Evolutionary conservation across 2,113 vertebrate species (phyloP).

Genomic region (Seriola dumerili): DNA sequence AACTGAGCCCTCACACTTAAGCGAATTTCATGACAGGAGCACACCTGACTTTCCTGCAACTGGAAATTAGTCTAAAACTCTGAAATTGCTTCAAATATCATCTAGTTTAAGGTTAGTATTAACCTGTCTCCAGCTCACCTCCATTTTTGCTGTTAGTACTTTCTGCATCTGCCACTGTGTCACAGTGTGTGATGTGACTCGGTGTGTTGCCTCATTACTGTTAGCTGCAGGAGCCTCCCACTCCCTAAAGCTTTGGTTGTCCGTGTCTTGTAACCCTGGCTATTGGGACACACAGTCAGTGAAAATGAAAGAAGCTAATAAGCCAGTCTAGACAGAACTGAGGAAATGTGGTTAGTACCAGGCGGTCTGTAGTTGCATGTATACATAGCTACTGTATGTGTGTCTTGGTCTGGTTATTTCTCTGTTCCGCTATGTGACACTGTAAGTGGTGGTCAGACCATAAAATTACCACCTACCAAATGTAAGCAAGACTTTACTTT

Average conservation of each 20-base stretch:
- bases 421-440: neutral
- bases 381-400: neutral
- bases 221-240: constrained; percentile 52
- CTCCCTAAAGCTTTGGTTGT: constrained; percentile 42
- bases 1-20: neutral
- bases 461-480: neutral
- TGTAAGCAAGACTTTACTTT: neutral
- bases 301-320: constrained; percentile 52
- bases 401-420: neutral
- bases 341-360: constrained; percentile 20
- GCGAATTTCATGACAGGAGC: neutral
- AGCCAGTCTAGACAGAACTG: constrained; percentile 35
- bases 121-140: constrained; percentile 7
- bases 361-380: constrained; percentile 5
- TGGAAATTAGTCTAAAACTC: constrained; percentile 1
- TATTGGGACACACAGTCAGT: constrained; percentile 27
- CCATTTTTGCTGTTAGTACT: constrained; percentile 22
- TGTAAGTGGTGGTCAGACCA: neutral
- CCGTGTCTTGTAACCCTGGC: constrained; percentile 19
- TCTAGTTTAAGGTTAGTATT: constrained; percentile 25
- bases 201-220: constrained; percentile 67
- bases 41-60: neutral
- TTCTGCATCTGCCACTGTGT: constrained; percentile 17
- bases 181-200: constrained; percentile 36
- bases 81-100: constrained; percentile 24